phyloP scores from a whole-genome alignment of 2,113 vertebrate species.

The Nerophis ophidion region DNA sequence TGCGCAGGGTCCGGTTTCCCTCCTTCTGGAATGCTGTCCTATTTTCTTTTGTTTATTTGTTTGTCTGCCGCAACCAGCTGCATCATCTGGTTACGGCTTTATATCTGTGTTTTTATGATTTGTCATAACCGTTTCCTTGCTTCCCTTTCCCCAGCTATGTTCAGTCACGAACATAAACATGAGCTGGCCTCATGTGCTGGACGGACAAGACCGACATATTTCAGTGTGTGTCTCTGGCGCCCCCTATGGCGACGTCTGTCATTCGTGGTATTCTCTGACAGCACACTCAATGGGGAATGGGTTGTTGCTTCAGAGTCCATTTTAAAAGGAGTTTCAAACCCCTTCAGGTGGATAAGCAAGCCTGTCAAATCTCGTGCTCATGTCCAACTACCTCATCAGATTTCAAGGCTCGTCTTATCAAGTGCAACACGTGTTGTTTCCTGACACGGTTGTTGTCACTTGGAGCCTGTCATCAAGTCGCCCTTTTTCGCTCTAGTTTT shows the following conservation, averaged over 20 bases:
- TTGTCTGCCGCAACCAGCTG: slow-evolving; percentile 69
- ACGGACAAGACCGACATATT: slow-evolving; percentile 57
- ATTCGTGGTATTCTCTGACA: slow-evolving; percentile 47
- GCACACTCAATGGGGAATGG: slow-evolving; percentile 28
- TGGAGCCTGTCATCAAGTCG: too few species aligned
- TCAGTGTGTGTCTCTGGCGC: slow-evolving; percentile 29
- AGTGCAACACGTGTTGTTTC: too few species aligned
- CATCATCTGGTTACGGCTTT: slow-evolving; percentile 66
- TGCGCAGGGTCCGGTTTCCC: slow-evolving; percentile 48
- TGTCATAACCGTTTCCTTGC: slow-evolving; percentile 67
- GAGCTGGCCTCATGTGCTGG: slow-evolving; percentile 52
- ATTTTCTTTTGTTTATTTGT: slow-evolving; percentile 58
- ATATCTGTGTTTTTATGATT: slow-evolving; percentile 56
- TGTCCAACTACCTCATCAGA: too few species aligned
- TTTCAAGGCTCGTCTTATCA: too few species aligned
- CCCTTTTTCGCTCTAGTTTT: too few species aligned
- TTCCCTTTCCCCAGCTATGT: slow-evolving; percentile 70
- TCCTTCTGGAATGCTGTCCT: slow-evolving; percentile 62
- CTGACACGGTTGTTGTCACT: too few species aligned
- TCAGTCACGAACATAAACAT: slow-evolving; percentile 71
- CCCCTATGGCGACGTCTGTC: background rate
- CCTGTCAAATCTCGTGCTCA: too few species aligned
- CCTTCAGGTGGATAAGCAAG: too few species aligned
- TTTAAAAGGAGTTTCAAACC: too few species aligned
- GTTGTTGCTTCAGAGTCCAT: slow-evolving; percentile 20